Evolutionary conservation across 2,797 vertebrate genomes (phyloP).

Genomic region (Trachops cirrhosus): DNA sequence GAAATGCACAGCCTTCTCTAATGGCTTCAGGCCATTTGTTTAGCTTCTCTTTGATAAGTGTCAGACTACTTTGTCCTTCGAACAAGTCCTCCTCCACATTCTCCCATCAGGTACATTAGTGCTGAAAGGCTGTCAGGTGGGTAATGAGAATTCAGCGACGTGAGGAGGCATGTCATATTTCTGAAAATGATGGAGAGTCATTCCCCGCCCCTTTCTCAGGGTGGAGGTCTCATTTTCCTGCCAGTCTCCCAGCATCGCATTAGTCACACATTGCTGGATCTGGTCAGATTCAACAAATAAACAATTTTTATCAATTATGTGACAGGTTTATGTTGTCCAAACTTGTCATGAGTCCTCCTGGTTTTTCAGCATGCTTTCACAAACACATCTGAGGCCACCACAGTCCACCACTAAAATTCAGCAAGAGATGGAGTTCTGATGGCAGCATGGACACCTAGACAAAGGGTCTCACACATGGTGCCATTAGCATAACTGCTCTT

Average conservation of each 20-base stretch:
- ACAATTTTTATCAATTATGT: slow-evolving; percentile 71
- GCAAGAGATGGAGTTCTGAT: background rate
- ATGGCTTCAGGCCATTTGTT: slow-evolving; percentile 28
- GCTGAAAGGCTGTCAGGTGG: slow-evolving; percentile 63
- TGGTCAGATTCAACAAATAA: slow-evolving; percentile 69
- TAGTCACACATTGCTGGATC: slow-evolving; percentile 71
- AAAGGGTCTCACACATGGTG: background rate
- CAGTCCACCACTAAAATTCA: background rate
- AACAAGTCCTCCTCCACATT: slow-evolving; percentile 44
- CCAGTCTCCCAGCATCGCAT: slow-evolving; percentile 57
- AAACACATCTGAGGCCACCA: background rate
- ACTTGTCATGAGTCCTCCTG: slow-evolving; percentile 61
- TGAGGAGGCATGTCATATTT: slow-evolving; percentile 72
- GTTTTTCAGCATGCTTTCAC: slow-evolving; percentile 27
- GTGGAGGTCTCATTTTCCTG: slow-evolving; percentile 74
- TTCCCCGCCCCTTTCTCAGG: slow-evolving; percentile 28
- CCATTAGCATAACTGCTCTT: background rate
- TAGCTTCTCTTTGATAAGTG: slow-evolving; percentile 51
- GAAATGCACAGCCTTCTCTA: slow-evolving; percentile 13
- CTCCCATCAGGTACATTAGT: slow-evolving; percentile 74
- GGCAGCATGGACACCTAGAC: background rate
- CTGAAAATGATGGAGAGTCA: slow-evolving; percentile 65
- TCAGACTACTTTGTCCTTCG: slow-evolving; percentile 63
- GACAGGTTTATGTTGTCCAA: slow-evolving; percentile 72
- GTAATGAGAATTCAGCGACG: slow-evolving; percentile 75